Percentiles rank a stretch among this genome's conserved stretches.
Conservation (phyloP, 2,113 vertebrate species). For the Macheiramphus alcinus region DNA sequence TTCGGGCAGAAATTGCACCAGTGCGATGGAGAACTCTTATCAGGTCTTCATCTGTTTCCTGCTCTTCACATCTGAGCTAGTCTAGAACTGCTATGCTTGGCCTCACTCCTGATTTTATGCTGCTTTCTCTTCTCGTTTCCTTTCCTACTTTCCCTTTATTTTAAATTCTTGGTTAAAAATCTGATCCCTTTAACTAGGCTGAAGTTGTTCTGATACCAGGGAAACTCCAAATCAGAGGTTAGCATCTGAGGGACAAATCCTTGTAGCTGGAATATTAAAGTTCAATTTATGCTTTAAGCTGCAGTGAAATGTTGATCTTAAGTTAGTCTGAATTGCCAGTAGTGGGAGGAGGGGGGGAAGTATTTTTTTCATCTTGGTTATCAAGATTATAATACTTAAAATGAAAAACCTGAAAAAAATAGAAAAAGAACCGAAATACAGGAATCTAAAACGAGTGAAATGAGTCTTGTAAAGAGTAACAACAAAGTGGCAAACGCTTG, state of each 20-base stretch:
- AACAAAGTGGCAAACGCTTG: not conserved
- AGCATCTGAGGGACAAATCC: not conserved
- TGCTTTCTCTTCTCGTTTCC: not conserved
- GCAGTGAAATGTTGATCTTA: not conserved
- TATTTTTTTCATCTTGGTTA: not conserved
- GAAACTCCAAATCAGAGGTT: not conserved
- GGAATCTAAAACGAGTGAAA: not conserved
- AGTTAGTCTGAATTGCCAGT: not conserved
- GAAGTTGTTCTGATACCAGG: not conserved
- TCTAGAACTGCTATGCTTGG: not conserved
- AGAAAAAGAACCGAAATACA: not conserved
- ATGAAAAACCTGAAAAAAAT: not conserved
- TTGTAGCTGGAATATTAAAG: not conserved
- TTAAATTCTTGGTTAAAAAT: not conserved
- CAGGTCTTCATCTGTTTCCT: not conserved
- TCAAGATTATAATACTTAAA: not conserved
- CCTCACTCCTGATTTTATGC: not conserved
- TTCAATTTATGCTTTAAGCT: not conserved
- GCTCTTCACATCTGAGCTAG: not conserved
- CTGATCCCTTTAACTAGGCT: not conserved
- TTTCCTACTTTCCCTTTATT: not conserved
- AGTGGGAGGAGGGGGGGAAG: not conserved
- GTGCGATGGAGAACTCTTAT: not conserved
- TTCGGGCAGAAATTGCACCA: not conserved
- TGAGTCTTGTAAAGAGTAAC: not conserved